Base-by-base conservation (phyloP, 2,888 invertebrate species). In the Rutpela maculata region DNA sequence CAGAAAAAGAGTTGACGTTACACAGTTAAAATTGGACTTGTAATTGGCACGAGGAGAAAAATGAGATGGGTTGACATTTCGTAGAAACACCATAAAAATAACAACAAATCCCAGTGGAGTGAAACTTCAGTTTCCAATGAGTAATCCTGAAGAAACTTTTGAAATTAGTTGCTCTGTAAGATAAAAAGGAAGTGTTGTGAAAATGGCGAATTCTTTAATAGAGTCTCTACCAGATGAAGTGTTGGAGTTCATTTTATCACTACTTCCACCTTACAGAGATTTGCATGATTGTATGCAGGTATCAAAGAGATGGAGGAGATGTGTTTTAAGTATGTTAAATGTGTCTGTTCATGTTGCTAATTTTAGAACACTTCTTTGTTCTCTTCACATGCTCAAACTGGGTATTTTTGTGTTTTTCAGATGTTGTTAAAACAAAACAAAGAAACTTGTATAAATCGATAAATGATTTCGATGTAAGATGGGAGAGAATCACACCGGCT, bases 221-320 rank as follows among this genome's bases (percentile, higher is more conserved):
- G 93, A 95, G 87, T 94, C 95, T 89, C 91, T 99, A 81, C 98
- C 99, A 59, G 97, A 98, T 89, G 98, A 98, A 92, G 94, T 99
- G 75, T 90, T 99, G 84, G 98, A 98, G 90, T 97, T 96, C 88
- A 97, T 99, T 88, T 92, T 99, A 81, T 93, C 95, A 83, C 93
- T 97, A 88, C 91, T 98, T 82, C 96, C 97, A 74, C 98, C 98
- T 0, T 99, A 99, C 88, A 94, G 94, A 88, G 98, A 98, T 91
- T 91, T 98, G 83, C 94, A 97, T 89, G 93, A 94, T 88, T 97
- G 97, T 88, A 95, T 94, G 92, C 90, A 93, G 79, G 98, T 98
- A 57, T 97, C 95, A 85, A 95, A 95, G 89, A 92, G 96, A 87
- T 99, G 98, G 98, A 93, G 94, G 88, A 92, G 92, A 85, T 94